These are phyloP conservation scores for Riparia riparia DNA, from an alignment of 2,113 vertebrate genomes.

Conservation along the genomic window DNA sequence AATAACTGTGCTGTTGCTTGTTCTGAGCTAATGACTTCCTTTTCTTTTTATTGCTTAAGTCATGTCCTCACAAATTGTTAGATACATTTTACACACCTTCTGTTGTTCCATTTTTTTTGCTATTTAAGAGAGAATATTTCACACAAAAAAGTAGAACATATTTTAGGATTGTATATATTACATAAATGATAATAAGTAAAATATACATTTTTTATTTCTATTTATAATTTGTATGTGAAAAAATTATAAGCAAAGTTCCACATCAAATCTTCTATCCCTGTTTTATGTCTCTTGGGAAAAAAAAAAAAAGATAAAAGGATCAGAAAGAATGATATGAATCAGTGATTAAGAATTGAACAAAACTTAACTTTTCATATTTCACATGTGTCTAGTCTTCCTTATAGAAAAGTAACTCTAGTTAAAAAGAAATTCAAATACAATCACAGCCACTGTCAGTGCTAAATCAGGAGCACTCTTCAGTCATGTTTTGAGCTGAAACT, in stretches of 20 bases:
- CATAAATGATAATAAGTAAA: not conserved
- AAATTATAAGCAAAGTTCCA: not conserved
- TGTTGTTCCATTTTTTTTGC: not conserved
- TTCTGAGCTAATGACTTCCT: not conserved
- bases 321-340: not conserved
- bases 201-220: not conserved
- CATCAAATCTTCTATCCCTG: not conserved
- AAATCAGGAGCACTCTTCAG: not conserved
- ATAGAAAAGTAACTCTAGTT: not conserved
- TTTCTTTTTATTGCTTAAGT: conserved; percentile 23
- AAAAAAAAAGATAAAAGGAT: not conserved
- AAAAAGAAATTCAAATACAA: not conserved
- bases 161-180: not conserved
- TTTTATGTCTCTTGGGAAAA: not conserved
- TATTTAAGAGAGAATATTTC: conserved; percentile 39
- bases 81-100: not conserved
- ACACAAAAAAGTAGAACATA: not conserved
- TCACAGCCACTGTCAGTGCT: not conserved
- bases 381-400: not conserved
- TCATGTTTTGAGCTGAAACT: not conserved
- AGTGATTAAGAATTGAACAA: not conserved
- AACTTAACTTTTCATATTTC: not conserved
- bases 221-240: not conserved
- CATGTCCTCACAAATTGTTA: not conserved
- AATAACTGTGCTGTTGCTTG: not conserved